Evolutionary conservation across 2,113 vertebrate species (phyloP).

Genomic region (Sylvilagus bachmani): DNA sequence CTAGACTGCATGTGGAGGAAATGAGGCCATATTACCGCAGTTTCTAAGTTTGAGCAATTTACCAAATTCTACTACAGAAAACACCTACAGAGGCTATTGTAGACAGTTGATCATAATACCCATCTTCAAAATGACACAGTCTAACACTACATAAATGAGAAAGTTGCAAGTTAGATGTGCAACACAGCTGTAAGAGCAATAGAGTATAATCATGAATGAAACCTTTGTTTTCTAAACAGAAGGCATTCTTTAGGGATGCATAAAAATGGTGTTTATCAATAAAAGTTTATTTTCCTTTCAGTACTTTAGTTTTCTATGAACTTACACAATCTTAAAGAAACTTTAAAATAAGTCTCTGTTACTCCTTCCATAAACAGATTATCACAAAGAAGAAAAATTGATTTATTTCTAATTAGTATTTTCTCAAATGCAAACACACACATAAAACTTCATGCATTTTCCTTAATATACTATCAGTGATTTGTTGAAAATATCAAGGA

Average conservation of each 20-base stretch:
- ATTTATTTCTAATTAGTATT: neutral
- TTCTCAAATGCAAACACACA: neutral
- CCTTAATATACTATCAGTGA: neutral
- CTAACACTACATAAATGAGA: slow-evolving; percentile 17
- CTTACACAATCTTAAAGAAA: neutral
- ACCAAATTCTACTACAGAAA: slow-evolving; percentile 52
- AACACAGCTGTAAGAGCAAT: slow-evolving; percentile 17
- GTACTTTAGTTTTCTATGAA: neutral
- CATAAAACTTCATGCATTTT: neutral
- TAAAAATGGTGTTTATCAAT: slow-evolving; percentile 39
- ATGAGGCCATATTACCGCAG: slow-evolving; percentile 32
- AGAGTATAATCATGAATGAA: slow-evolving; percentile 55
- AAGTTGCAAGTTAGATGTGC: slow-evolving; percentile 3
- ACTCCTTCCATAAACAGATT: slow-evolving; percentile 16
- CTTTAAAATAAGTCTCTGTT: neutral
- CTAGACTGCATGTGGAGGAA: slow-evolving; percentile 28
- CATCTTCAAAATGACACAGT: slow-evolving; percentile 47
- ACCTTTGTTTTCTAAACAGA: slow-evolving; percentile 44
- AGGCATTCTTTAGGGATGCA: slow-evolving; percentile 22
- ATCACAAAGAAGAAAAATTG: neutral
- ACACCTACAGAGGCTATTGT: slow-evolving; percentile 7
- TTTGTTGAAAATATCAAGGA: neutral
- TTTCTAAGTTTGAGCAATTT: slow-evolving; percentile 65
- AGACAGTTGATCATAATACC: slow-evolving; percentile 46
- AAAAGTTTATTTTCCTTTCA: slow-evolving; percentile 52